Evolutionary conservation across 2,113 vertebrate species (phyloP).

Genomic region (Columba livia): DNA sequence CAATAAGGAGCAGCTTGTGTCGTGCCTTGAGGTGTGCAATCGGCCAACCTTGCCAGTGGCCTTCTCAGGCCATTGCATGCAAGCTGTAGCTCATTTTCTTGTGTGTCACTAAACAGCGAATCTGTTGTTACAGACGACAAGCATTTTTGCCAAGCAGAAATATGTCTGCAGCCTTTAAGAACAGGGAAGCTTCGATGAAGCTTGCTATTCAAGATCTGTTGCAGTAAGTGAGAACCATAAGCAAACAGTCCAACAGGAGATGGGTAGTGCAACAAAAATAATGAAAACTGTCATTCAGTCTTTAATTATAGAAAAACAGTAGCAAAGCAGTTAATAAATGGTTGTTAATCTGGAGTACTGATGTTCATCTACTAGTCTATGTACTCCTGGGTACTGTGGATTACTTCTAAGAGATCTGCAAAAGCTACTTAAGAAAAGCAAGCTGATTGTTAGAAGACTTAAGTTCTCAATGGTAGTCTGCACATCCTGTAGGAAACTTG

Average conservation of each 20-base stretch:
- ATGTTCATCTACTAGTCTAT: not conserved
- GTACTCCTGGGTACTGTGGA: not conserved
- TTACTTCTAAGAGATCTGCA: not conserved
- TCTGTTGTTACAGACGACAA: not conserved
- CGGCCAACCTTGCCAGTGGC: not conserved
- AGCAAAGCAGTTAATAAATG: not conserved
- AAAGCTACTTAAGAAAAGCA: not conserved
- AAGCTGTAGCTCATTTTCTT: not conserved
- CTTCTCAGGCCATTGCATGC: not conserved
- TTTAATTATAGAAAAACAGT: not conserved
- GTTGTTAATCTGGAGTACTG: not conserved
- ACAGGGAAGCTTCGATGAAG: constrained; percentile 3
- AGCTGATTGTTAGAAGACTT: not conserved
- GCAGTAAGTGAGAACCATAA: constrained; percentile 72
- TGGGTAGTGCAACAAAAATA: constrained; percentile 77
- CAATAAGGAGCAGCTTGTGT: not conserved
- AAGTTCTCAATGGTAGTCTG: not conserved
- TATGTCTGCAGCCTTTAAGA: not conserved
- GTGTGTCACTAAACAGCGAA: not conserved
- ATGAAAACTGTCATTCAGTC: constrained; percentile 14
- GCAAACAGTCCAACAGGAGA: constrained; percentile 66
- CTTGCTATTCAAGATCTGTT: not conserved
- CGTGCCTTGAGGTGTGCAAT: not conserved
- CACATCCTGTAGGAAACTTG: not conserved
- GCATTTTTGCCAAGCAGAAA: not conserved